A percentile compares a stretch with the other conserved stretches of the same genome.
Conservation (phyloP, 1,140 invertebrate genomes). For the Lucilia cuprina region DNA sequence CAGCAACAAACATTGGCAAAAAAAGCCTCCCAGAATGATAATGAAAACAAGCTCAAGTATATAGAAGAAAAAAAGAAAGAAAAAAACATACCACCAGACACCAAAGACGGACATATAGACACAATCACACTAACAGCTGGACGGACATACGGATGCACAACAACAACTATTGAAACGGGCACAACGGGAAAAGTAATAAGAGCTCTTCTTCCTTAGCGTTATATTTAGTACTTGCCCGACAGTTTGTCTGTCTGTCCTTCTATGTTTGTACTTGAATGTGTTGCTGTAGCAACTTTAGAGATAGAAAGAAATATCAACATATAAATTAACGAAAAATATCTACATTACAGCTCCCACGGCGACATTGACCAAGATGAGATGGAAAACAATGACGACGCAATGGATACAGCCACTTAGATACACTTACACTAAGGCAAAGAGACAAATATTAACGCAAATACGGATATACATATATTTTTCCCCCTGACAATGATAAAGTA, state of each 20-base stretch:
- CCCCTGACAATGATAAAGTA: no score
- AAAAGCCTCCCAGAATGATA: constrained; percentile 23
- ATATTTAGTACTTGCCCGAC: neutral
- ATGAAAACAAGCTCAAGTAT: constrained; percentile 20
- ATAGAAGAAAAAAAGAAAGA: neutral
- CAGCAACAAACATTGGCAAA: neutral
- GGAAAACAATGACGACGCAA: neutral
- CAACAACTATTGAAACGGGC: neutral
- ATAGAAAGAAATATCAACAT: neutral
- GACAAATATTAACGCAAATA: neutral
- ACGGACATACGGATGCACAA: neutral
- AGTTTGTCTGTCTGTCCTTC: no score
- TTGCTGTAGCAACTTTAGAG: neutral
- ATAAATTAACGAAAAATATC: neutral
- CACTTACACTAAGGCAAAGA: neutral
- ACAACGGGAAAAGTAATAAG: constrained; percentile 14
- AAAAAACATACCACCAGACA: neutral
- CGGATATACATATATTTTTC: no score
- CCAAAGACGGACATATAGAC: neutral
- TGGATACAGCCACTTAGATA: neutral
- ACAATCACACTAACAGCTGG: neutral
- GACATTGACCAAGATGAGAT: constrained; percentile 12
- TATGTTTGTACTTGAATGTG: neutral
- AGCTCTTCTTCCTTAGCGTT: constrained; percentile 19
- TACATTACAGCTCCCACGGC: constrained; percentile 28